phyloP scores from a whole-genome alignment of 2,113 vertebrate genomes.

The Eidolon helvum region DNA sequence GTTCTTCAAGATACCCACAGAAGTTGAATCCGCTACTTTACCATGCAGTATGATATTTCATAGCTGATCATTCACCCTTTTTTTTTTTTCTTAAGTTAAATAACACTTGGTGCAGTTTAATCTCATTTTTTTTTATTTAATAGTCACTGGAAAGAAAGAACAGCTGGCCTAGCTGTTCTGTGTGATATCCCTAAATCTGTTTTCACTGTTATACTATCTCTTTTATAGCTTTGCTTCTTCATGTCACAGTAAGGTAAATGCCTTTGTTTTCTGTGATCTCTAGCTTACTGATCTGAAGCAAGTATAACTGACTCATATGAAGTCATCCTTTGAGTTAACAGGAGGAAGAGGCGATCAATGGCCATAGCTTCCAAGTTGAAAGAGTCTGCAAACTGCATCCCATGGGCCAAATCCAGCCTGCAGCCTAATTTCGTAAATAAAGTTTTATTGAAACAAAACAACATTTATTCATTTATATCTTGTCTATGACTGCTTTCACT shows the following conservation, averaged over 20 bases:
- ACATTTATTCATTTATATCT: background rate
- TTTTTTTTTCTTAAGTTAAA: background rate
- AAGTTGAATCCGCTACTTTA: background rate
- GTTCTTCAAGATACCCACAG: background rate
- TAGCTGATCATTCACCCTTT: background rate
- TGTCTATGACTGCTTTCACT: background rate
- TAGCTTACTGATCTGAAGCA: background rate
- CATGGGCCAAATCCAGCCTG: background rate
- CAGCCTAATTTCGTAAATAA: background rate
- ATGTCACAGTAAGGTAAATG: background rate
- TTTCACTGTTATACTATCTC: background rate
- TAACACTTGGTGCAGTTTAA: background rate
- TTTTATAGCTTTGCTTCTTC: background rate
- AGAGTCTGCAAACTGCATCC: background rate
- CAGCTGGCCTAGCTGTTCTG: background rate
- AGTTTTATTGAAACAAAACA: background rate
- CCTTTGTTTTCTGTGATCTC: background rate
- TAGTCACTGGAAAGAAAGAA: constrained; percentile 20
- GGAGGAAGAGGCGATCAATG: background rate
- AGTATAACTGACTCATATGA: background rate
- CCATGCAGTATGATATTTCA: background rate
- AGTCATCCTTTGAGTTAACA: background rate
- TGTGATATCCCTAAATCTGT: background rate
- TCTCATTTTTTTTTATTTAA: background rate
- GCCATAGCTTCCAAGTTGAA: background rate